Evolutionary conservation across 2,888 invertebrate genomes (phyloP), one percentile per base, ranked within the genome.

Genomic region (Pardosa pseudoannulata): DNA sequence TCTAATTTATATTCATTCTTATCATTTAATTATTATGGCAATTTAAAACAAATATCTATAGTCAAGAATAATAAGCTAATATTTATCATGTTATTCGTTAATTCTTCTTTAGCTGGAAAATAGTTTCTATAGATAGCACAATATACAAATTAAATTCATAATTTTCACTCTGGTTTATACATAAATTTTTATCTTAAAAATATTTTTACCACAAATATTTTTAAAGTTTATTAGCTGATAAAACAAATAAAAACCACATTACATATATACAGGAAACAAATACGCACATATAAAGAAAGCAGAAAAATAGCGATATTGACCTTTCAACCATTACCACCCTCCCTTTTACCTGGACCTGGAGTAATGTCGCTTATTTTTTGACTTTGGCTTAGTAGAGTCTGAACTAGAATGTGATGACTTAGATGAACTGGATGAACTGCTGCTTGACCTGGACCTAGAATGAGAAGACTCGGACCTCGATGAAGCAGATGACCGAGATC

Each of bases 331-430:
- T 78, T 81, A 85, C 86, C 86, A 88, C 88, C 88, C 88, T 56
- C 85, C 88, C 88, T 81, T 83, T 88, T 88, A 86, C 88, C 88
- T 88, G 85, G 88, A 88, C 88, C 88, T 88, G 79, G 88, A 86
- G 76, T 71, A 50, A 19, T 39, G 79, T 56, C 88, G 68, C 67
- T 88, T 88, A 56, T 70, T 62, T 32, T 64, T 74, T 19, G 72
- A 73, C 71, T 78, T 73, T 78, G 83, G 71, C 74, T 67, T 76
- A 72, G 71, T 75, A 13, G 88, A 88, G 67, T 78, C 79, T 27
- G 83, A 79, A 79, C 79, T 79, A 73, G 87, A 82, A 64, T 68
- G 73, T 27, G 88, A 83, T 65, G 87, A 86, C 65, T 79, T 79
- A 13, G 86, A 87, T 23, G 85, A 86, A 23, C 65, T 79, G 23